phyloP scores from a whole-genome alignment of 2,888 invertebrate genomes.

The Opisthograptis luteolata region DNA sequence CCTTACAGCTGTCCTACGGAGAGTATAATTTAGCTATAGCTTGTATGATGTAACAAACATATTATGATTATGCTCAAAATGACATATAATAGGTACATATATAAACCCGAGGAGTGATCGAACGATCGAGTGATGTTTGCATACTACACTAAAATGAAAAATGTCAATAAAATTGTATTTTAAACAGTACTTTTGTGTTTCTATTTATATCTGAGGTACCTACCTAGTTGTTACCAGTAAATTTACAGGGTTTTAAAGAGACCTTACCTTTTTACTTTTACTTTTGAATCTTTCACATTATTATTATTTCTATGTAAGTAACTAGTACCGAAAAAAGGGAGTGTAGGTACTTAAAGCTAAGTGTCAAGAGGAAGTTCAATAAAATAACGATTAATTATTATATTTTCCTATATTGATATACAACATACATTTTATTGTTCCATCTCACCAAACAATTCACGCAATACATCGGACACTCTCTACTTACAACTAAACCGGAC shows the following conservation, averaged over 20 bases:
- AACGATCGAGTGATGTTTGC: constrained; percentile 79
- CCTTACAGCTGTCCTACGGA: constrained; percentile 42
- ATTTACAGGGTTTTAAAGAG: no score
- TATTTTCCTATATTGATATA: constrained; percentile 15
- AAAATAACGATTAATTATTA: background rate
- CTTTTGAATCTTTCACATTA: no score
- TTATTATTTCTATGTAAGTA: no score
- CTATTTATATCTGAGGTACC: no score
- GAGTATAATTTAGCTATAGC: constrained; percentile 50
- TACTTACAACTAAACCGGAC: background rate
- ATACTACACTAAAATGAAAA: constrained; percentile 77
- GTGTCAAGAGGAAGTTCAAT: no score
- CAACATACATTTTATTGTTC: constrained; percentile 17
- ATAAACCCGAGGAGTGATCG: constrained; percentile 65
- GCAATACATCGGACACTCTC: no score
- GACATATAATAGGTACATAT: constrained; percentile 58
- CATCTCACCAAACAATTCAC: constrained; percentile 7
- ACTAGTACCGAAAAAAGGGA: no score
- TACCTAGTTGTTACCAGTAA: no score
- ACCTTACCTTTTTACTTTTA: no score
- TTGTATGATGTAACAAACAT: constrained; percentile 39
- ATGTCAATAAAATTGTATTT: constrained; percentile 84
- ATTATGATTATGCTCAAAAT: constrained; percentile 70
- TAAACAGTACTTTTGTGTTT: constrained; percentile 66
- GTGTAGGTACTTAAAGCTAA: no score